Conservation (phyloP, 2,888 invertebrate species). For the Crepidodera aurea region DNA sequence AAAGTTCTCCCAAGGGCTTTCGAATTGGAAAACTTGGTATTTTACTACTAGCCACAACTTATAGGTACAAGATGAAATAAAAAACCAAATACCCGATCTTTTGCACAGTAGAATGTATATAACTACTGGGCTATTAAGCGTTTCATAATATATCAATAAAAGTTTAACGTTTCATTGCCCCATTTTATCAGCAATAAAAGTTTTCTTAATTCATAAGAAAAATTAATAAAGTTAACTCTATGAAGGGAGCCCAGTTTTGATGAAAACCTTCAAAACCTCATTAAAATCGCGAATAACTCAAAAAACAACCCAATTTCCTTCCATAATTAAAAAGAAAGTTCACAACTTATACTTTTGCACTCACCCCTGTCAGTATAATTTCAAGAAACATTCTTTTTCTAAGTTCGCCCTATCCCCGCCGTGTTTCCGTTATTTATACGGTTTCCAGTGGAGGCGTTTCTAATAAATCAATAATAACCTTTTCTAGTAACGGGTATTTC, state of each 20-base stretch:
- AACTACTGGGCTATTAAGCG: too few species aligned
- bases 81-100: too few species aligned
- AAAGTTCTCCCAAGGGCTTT: too few species aligned
- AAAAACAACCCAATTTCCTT: slow-evolving; percentile 16
- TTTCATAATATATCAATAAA: too few species aligned
- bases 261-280: slow-evolving; percentile 22
- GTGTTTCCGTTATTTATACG: slow-evolving; percentile 15
- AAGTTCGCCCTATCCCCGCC: slow-evolving; percentile 7
- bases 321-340: slow-evolving; percentile 18
- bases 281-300: slow-evolving; percentile 23
- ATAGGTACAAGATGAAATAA: too few species aligned
- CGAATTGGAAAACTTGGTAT: too few species aligned
- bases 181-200: neutral
- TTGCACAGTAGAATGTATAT: too few species aligned
- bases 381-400: slow-evolving; percentile 10
- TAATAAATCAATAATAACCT: too few species aligned
- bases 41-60: too few species aligned
- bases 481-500: too few species aligned
- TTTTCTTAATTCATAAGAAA: neutral
- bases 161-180: neutral
- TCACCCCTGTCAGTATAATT: slow-evolving; percentile 11
- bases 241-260: slow-evolving; percentile 3
- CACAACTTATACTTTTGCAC: slow-evolving; percentile 11
- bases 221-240: slow-evolving; percentile 1
- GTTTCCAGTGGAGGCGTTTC: neutral